Base-by-base conservation (phyloP, 2,797 vertebrate genomes). In the Coluber constrictor region DNA sequence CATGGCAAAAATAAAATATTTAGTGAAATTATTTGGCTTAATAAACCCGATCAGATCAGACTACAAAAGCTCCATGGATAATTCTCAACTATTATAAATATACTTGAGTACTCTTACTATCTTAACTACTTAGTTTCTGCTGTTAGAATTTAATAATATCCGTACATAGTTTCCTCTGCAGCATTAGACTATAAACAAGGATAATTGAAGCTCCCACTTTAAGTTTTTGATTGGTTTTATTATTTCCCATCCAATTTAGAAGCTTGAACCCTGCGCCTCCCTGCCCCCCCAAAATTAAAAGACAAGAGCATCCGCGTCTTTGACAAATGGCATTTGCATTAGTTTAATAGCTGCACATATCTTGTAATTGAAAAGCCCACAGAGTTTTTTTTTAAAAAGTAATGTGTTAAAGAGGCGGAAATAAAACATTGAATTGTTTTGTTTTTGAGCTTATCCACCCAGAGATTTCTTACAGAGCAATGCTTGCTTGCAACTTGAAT, bases 361-460 rank as follows among this genome's bases (percentile, higher is more conserved):
- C 8, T 57, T 12, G 9, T 51, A 79, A 90, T 15, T 59, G 23
- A 32, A 92, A 57, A 74, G 6, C 1, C 74, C 61, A 27, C 43
- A 37, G 15, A 23, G 15, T 79, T 88, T 88, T 83, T 6, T 54
- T 83, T 15, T 1, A 92, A 92, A 90, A n/a, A 92, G 25, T 79
- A 87, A 90, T 90, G 20, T 88, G 51, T 47, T 79, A 59, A 89
- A 56, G 8, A 70, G n/a, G 29, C 23, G 29, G 56, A 92, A 94
- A 86, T 25, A 57, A 10, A 86, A 83, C 3, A 61, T 27, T 55
- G 18, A 32, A 11, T 29, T 37, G 63, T 51, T 51, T 79, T 16
- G 60, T 86, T 91, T 90, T 59, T 90, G 23, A 92, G 37, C n/a
- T 90, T 93, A 87, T 56, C 32, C 32, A 63, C 11, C 47, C 32